Conservation (phyloP, 1,140 invertebrate genomes). For the Ceratitis capitata region DNA sequence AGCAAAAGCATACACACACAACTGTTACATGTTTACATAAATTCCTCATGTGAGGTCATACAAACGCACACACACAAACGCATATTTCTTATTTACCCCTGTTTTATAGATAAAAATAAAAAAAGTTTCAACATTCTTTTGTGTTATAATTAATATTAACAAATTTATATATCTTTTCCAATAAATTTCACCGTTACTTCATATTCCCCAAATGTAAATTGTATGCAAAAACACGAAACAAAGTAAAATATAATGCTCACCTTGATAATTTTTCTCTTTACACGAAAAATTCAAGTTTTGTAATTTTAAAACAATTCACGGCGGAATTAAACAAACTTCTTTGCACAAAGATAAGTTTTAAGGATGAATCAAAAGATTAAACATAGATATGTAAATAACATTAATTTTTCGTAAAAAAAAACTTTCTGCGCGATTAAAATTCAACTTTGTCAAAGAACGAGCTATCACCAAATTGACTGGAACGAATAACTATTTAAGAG, state of each 20-base stretch:
- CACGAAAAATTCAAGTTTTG: constrained; percentile 22
- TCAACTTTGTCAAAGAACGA: neutral
- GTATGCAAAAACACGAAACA: neutral
- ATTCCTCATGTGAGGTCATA: neutral
- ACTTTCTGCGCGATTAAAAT: neutral
- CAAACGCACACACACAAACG: neutral
- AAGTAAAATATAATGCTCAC: neutral
- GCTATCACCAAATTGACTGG: neutral
- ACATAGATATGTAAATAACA: neutral
- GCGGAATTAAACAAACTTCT: no score
- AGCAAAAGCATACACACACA: neutral
- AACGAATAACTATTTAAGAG: no score
- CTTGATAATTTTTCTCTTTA: constrained; percentile 39
- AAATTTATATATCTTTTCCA: neutral
- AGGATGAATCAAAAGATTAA: neutral
- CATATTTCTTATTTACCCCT: neutral
- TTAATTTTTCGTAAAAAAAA: neutral
- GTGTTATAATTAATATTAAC: no score
- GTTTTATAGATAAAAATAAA: no score
- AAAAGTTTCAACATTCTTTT: no score
- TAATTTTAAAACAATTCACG: no score
- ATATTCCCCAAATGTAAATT: neutral
- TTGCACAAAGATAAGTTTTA: no score
- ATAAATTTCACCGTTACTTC: neutral
- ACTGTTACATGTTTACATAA: neutral